Evolutionary conservation across 92 coral and sea anemone genomes (phyloP).

Genomic region (Anthopleura xanthogrammica): DNA sequence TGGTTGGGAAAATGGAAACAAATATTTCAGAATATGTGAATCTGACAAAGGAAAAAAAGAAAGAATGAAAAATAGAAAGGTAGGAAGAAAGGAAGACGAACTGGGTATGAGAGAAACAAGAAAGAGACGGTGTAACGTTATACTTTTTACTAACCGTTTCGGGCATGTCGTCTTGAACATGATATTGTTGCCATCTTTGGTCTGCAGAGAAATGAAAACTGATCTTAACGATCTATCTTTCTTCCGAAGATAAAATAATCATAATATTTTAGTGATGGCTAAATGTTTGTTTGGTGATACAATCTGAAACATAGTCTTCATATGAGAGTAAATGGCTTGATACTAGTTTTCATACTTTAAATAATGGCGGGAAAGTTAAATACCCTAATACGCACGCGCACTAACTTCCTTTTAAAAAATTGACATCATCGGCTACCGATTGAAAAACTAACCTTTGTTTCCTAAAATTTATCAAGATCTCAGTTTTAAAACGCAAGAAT

Average conservation of each 20-base stretch:
- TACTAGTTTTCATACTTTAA: neutral
- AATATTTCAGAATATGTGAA: no score
- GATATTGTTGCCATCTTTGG: neutral
- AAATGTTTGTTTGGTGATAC: no score
- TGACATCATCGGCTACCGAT: neutral
- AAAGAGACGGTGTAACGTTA: no score
- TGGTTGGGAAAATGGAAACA: no score
- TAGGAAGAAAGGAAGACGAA: neutral
- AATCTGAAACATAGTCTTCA: neutral
- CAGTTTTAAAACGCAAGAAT: neutral
- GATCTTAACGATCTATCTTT: no score
- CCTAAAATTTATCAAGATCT: neutral
- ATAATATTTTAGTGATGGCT: no score
- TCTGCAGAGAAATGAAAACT: neutral
- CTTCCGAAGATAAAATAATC: no score
- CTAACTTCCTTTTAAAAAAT: neutral
- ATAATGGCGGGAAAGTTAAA: slow-evolving; percentile 26
- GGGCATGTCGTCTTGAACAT: neutral
- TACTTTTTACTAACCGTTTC: neutral
- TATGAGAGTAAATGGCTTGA: neutral
- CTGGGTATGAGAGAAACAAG: no score
- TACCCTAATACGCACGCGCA: slow-evolving; percentile 17
- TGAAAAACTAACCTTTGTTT: neutral
- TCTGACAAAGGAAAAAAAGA: no score
- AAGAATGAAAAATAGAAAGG: neutral